A percentile compares a stretch with the other conserved stretches of the same genome.
Evolutionary conservation across 2,113 vertebrate genomes (phyloP).

Genomic region (Oncorhynchus tshawytscha): DNA sequence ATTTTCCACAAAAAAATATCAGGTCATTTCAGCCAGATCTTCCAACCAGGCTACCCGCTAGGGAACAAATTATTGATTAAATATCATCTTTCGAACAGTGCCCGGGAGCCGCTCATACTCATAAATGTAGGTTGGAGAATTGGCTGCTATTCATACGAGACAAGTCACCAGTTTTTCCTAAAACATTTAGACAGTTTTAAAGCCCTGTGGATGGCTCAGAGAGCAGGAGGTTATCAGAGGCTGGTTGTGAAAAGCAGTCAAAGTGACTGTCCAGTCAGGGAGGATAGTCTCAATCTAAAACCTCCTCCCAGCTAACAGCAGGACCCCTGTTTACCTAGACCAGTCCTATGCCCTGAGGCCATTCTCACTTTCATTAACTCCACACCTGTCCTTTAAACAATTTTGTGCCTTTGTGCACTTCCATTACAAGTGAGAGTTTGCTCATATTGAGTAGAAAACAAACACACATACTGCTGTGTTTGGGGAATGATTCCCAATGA

Average conservation of each 20-base stretch:
- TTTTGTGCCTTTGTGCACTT: background rate
- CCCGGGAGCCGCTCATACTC: conserved; percentile 8
- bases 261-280: background rate
- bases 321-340: background rate
- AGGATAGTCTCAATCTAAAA: background rate
- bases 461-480: background rate
- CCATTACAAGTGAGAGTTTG: background rate
- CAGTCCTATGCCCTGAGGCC: background rate
- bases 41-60: conserved; percentile 17
- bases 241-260: background rate
- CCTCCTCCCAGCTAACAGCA: background rate
- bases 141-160: background rate
- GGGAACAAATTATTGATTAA: conserved; percentile 36
- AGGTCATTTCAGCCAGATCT: conserved; percentile 27
- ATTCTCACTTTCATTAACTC: background rate
- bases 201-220: background rate
- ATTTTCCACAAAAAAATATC: conserved; percentile 44
- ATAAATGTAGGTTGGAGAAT: conserved; percentile 7
- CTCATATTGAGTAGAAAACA: background rate
- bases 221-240: background rate
- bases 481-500: background rate
- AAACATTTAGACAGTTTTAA: conserved; percentile 3
- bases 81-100: conserved; percentile 28
- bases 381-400: background rate
- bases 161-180: conserved; percentile 1